Base-by-base conservation (phyloP, 1,140 invertebrate species). In the Drosophila erecta region DNA sequence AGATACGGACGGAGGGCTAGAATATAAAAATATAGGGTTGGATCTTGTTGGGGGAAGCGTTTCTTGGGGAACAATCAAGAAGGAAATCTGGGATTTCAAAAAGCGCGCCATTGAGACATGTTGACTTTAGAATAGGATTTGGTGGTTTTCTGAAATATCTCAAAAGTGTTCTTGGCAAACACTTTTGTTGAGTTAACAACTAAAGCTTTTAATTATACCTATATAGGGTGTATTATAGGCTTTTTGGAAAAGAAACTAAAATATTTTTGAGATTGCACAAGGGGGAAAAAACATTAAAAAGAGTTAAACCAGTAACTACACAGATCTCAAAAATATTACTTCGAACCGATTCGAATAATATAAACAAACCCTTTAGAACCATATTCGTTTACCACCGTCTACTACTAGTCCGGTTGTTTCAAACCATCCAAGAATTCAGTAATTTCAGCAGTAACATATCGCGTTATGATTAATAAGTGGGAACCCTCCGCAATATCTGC, bases 1-100 rank as follows among this genome's bases (percentile, higher is more conserved):
- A 47, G 77, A 57, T 61, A 71, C 46, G 43, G 75, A 75, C 37
- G 49, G 64, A 20, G 6, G 33, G 54, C 24, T 4, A 47, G 40
- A 73, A 44, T 44, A 49, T 47, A 49, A 38, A 54, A 49, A 41
- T 22, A 15, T 30, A 37, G 24, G 59, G 20, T 30, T 35, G 58
- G 35, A 35, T 51, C 35, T 37, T n/a, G n/a, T 51, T 15, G 40
- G 37, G 46, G 22, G 11, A 44, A 15, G 38, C 12, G 43, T 35
- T 56, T 41, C 40, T 64, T 17, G 2, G 56, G 41, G 20, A 20
- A 11, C 7, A 30, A 15, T 20, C 3, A 15, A 11, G n/a, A 49
- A 30, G 14, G 14, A 15, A n/a, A n/a, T 49, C n/a, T 20, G 15
- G 10, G 47, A 20, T 22, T 50, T 50, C 4, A 15, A 49, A 49